Evolutionary conservation across 2,113 vertebrate species (phyloP).

Genomic region (Lethenteron camtschaticum): DNA sequence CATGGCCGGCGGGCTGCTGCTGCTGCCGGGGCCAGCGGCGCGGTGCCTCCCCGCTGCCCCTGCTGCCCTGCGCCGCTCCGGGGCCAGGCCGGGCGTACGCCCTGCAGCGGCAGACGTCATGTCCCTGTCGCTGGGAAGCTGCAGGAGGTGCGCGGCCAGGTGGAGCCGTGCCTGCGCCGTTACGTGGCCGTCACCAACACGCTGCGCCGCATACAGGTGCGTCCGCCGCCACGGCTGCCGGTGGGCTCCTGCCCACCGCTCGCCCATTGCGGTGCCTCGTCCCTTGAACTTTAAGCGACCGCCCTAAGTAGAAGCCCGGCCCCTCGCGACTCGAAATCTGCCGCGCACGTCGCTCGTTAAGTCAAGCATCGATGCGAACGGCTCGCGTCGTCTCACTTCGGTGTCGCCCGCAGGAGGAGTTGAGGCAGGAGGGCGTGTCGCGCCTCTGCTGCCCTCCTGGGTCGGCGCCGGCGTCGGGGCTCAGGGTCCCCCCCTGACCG

Average conservation of each 20-base stretch:
- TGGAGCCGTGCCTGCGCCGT: not conserved
- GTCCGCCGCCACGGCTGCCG: not conserved
- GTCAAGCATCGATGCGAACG: too few relatives aligned
- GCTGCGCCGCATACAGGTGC: constrained; percentile 3
- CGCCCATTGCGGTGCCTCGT: too few relatives aligned
- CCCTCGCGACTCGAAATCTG: too few relatives aligned
- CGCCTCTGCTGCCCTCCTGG: constrained; percentile 1
- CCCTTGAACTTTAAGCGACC: too few relatives aligned
- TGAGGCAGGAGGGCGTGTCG: not conserved
- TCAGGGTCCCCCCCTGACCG: too few relatives aligned
- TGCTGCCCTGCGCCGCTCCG: not conserved
- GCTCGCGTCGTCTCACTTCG: too few relatives aligned
- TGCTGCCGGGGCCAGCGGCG: not conserved
- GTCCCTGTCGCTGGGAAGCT: constrained; percentile 2
- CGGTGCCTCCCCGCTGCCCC: not conserved
- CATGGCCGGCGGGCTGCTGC: not conserved
- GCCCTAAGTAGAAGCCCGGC: too few relatives aligned
- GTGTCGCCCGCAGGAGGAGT: not conserved
- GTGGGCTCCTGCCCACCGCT: too few relatives aligned
- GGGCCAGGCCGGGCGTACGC: constrained; percentile 2
- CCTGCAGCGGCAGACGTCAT: constrained; percentile 3
- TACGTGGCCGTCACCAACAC: constrained; percentile 2
- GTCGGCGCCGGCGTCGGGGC: not conserved
- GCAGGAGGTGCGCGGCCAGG: constrained; percentile 1
- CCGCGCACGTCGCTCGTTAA: too few relatives aligned